Conservation (phyloP, 2,113 vertebrate genomes). For the Pipra filicauda region DNA sequence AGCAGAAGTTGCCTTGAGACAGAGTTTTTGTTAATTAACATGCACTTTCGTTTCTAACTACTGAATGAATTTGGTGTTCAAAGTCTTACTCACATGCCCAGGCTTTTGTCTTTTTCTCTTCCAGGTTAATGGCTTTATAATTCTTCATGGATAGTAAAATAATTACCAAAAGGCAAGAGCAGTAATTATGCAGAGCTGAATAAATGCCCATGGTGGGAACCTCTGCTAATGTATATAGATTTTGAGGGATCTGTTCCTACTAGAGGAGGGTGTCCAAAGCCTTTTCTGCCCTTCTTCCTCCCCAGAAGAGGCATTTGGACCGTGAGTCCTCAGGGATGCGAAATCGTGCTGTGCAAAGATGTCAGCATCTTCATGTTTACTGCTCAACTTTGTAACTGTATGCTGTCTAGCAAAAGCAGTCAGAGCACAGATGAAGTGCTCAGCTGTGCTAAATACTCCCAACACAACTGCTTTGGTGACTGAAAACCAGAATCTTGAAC, state of each 20-base stretch:
- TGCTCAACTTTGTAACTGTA: not conserved
- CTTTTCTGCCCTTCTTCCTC: not conserved
- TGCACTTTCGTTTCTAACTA: not conserved
- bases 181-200: not conserved
- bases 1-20: constrained; percentile 40
- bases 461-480: not conserved
- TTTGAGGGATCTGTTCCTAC: not conserved
- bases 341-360: not conserved
- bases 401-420: not conserved
- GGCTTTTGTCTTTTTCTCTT: constrained; percentile 23
- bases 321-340: not conserved
- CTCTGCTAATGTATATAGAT: not conserved
- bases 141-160: constrained; percentile 9
- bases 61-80: constrained; percentile 36
- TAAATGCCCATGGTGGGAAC: not conserved
- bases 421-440: not conserved
- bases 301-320: not conserved
- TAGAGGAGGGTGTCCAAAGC: not conserved
- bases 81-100: not conserved
- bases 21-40: constrained; percentile 37
- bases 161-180: not conserved
- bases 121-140: constrained; percentile 16
- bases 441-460: not conserved
- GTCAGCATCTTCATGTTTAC: not conserved
- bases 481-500: not conserved